These are phyloP conservation scores for Gallinago paraguaiae DNA, from an alignment of 2,113 vertebrate genomes.

Conservation along the genomic window DNA sequence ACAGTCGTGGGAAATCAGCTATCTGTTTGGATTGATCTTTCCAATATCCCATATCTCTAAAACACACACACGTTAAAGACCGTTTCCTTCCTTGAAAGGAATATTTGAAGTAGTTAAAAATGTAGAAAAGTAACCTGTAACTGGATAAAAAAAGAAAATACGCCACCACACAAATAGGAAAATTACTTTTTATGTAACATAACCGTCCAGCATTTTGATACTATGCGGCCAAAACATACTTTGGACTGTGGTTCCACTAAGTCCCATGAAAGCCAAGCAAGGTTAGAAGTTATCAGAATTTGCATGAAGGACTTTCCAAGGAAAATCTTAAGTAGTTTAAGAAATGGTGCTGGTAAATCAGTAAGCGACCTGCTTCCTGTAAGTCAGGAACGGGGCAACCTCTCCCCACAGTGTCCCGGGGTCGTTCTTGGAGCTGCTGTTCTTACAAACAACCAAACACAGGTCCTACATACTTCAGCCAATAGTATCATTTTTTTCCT, in stretches of 20 bases:
- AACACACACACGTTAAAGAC: accelerated
- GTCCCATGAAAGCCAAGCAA: not conserved
- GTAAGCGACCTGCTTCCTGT: not conserved
- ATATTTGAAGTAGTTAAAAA: not conserved
- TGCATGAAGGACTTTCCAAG: not conserved
- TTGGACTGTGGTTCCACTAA: not conserved
- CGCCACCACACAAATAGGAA: not conserved
- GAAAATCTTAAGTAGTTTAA: not conserved
- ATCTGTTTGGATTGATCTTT: not conserved
- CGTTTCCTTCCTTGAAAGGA: not conserved
- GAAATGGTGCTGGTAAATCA: not conserved
- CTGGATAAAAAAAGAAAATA: accelerated
- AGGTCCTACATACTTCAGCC: not conserved
- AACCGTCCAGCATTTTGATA: not conserved
- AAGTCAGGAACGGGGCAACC: not conserved
- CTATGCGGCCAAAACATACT: not conserved
- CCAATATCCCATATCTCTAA: not conserved
- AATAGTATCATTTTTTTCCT: not conserved
- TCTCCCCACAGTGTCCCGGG: not conserved
- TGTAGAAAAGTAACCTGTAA: not conserved
- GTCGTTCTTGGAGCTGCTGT: not conserved
- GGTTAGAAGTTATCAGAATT: conserved; percentile 10
- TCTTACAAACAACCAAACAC: not conserved
- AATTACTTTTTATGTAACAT: not conserved
- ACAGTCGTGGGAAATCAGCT: not conserved